A percentile compares a stretch with the other conserved stretches of the same genome.
Conservation (phyloP, 1,140 invertebrate genomes). For the Monochamus saltuarius region DNA sequence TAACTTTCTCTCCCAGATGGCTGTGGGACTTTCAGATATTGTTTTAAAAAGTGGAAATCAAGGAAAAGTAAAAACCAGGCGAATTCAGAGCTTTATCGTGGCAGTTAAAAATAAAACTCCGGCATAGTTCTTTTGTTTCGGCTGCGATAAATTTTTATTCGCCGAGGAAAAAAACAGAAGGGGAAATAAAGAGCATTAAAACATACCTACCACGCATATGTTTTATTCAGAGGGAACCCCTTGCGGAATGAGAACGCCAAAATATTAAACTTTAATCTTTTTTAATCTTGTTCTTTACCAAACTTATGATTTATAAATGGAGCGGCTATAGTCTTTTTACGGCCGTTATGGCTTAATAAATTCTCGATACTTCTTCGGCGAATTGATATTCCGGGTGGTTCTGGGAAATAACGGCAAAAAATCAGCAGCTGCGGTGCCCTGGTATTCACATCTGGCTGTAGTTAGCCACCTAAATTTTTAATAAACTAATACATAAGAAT, state of each 20-base stretch:
- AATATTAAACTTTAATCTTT: constrained; percentile 19
- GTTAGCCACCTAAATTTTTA: too few species aligned
- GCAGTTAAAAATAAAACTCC: constrained; percentile 9
- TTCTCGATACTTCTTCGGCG: constrained; percentile 7
- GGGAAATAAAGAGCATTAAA: constrained; percentile 6
- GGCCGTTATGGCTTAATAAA: constrained; percentile 9
- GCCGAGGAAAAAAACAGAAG: constrained; percentile 1
- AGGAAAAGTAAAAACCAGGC: constrained; percentile 6
- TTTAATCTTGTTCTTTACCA: constrained; percentile 13
- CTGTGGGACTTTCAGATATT: constrained; percentile 7
- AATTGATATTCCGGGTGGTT: too few species aligned
- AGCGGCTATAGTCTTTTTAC: constrained; percentile 9
- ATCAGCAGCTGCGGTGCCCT: too few species aligned
- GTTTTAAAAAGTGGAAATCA: constrained; percentile 11
- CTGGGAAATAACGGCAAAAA: too few species aligned
- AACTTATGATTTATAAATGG: constrained; percentile 19
- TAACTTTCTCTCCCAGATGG: background rate
- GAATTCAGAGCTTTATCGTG: constrained; percentile 3
- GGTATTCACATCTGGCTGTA: too few species aligned
- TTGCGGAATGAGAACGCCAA: background rate
- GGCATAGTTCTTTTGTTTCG: constrained; percentile 13
- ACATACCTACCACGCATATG: constrained; percentile 12
- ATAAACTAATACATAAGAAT: too few species aligned
- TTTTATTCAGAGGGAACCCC: constrained; percentile 8
- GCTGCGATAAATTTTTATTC: constrained; percentile 10